A percentile compares a stretch with the other conserved stretches of the same genome.
These are phyloP conservation scores for Apodemia zela DNA, from an alignment of 2,888 invertebrate genomes.

Conservation along the genomic window DNA sequence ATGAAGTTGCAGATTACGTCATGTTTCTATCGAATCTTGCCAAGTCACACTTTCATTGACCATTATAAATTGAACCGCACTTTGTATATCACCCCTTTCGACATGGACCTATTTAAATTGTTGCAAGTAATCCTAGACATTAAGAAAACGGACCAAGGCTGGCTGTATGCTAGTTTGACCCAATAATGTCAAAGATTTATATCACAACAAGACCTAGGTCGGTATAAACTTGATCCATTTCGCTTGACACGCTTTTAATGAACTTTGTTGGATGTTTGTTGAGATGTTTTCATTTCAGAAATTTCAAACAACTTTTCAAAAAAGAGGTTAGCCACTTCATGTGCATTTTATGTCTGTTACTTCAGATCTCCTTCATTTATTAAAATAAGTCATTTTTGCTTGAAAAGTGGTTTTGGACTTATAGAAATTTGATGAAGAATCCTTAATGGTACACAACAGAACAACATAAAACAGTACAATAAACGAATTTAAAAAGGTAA, in stretches of 20 bases:
- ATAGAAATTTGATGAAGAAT: too few species aligned
- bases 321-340: too few species aligned
- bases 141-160: slow-evolving; percentile 31
- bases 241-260: slow-evolving; percentile 25
- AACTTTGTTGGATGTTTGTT: slow-evolving; percentile 10
- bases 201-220: slow-evolving; percentile 33
- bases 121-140: slow-evolving; percentile 28
- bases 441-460: too few species aligned
- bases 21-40: slow-evolving; percentile 28
- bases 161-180: slow-evolving; percentile 32
- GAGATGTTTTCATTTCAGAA: not conserved
- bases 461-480: too few species aligned
- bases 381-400: too few species aligned
- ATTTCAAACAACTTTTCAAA: too few species aligned
- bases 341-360: too few species aligned
- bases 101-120: slow-evolving; percentile 25
- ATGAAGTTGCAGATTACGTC: slow-evolving; percentile 21
- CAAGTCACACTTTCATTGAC: slow-evolving; percentile 26
- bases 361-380: too few species aligned
- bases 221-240: slow-evolving; percentile 33
- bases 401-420: too few species aligned
- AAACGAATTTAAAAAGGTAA: too few species aligned
- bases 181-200: slow-evolving; percentile 34
- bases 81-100: slow-evolving; percentile 8
- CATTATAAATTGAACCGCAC: slow-evolving; percentile 27